Conservation (phyloP, 2,797 vertebrate species). For the Helostoma temminkii region DNA sequence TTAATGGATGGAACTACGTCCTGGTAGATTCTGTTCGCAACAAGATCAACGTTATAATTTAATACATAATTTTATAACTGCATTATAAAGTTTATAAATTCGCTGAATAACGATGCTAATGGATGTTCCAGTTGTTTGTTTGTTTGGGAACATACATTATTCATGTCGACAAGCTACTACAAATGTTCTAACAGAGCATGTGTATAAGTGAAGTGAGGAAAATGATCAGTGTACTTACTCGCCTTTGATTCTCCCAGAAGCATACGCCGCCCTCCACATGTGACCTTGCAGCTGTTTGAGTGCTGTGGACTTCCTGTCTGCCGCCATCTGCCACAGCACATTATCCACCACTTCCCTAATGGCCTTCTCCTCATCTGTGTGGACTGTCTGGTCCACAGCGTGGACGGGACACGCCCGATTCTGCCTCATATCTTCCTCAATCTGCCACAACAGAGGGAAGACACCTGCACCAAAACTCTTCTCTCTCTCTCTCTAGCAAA, state of each 20-base stretch:
- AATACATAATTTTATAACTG: background rate
- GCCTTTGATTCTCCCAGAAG: slow-evolving; percentile 91
- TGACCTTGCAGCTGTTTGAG: slow-evolving; percentile 97
- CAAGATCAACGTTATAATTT: background rate
- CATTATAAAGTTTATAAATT: background rate
- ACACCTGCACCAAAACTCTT: too few species aligned
- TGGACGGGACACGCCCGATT: slow-evolving; percentile 90
- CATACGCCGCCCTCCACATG: slow-evolving; percentile 94
- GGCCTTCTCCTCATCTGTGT: slow-evolving; percentile 87
- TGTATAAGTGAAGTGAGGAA: slow-evolving; percentile 19
- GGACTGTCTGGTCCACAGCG: slow-evolving; percentile 84
- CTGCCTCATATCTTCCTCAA: slow-evolving; percentile 91
- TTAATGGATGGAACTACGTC: slow-evolving; percentile 93
- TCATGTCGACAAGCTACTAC: background rate
- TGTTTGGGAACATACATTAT: background rate
- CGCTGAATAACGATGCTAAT: background rate
- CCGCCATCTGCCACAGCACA: slow-evolving; percentile 95
- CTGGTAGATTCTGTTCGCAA: slow-evolving; percentile 88
- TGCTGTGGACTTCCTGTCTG: slow-evolving; percentile 95
- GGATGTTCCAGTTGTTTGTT: background rate
- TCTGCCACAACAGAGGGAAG: slow-evolving; percentile 74
- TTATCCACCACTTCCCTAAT: slow-evolving; percentile 93
- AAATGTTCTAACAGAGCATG: background rate
- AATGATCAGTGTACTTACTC: slow-evolving; percentile 88
- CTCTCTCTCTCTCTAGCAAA: too few species aligned